Base-by-base conservation (phyloP, 2,113 vertebrate species). In the Misgurnus mizolepis region DNA sequence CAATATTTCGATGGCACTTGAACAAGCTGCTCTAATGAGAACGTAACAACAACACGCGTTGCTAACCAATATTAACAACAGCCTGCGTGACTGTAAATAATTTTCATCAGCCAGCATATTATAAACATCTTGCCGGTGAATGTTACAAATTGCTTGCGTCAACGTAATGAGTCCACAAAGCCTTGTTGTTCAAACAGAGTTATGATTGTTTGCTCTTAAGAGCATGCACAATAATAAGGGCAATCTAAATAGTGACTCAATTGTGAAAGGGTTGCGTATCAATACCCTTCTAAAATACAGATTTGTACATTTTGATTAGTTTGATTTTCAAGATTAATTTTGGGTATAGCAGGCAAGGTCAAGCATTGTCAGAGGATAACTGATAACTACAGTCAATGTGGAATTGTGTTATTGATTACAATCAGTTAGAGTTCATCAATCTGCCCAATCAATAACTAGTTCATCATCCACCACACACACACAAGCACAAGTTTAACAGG, bases 141-240 rank as follows among this genome's bases (percentile, higher is more conserved):
- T 73, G 22, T 34, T 56, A 67, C 41, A 61, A 40, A 76, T 60
- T 5, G 3, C 27, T 79, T 18, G 17, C 4, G 4, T 43, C 47
- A 27, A 53, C 39, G 12, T 60, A 65, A 71, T 75, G 27, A 58
- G 41, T 76, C 22, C 55, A 12, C 40, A 14, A 65, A 83, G 55
- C 6, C 22, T 27, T 14, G 17, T n/a, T 62, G 74, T 45, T 22
- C 76, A 65, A 88, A 83, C 69, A 82, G 40, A 40, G 45, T 22
- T 10, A 40, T 80, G 62, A 84, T 78, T 80, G 76, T 85, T 85
- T 80, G 62, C 50, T 17, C 67, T 66, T 67, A 81, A 82, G 67
- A 69, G 17, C 58, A 75, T 34, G 79, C n/a, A 27, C n/a, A 34
- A n/a, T 75, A 75, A 75, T 34, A 22, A 47, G 72, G 17, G 58